Conservation (phyloP, 1,140 invertebrate genomes). For the Aethina tumida region DNA sequence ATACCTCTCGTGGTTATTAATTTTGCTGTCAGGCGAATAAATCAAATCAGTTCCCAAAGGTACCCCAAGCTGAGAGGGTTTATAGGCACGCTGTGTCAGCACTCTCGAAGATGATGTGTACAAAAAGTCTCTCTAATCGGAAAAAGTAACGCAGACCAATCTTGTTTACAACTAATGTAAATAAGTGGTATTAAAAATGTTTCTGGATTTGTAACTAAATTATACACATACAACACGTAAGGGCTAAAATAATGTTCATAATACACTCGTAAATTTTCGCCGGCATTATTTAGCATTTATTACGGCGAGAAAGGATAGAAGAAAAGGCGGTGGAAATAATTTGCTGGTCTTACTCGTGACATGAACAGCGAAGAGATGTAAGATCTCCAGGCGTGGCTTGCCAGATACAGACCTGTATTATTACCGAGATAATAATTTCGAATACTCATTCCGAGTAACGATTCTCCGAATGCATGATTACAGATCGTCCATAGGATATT, state of each 20-base stretch:
- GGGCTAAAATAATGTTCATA: background rate
- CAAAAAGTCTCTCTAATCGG: too few relatives aligned
- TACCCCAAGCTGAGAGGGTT: too few relatives aligned
- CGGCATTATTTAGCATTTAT: background rate
- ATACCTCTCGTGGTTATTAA: too few relatives aligned
- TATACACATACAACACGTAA: background rate
- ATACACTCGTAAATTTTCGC: background rate
- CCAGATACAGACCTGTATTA: conserved; percentile 14
- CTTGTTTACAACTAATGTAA: conserved; percentile 2
- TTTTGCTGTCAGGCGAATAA: too few relatives aligned
- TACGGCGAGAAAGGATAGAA: background rate
- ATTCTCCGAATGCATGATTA: conserved; percentile 18
- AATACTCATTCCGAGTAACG: conserved; percentile 21
- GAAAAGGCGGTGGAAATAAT: background rate
- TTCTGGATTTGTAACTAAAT: background rate
- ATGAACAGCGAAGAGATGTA: conserved; percentile 9
- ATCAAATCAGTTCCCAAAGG: too few relatives aligned
- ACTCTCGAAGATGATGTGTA: too few relatives aligned
- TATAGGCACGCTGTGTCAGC: too few relatives aligned
- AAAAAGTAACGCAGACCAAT: too few relatives aligned
- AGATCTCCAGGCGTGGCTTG: conserved; percentile 13
- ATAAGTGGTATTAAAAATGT: background rate
- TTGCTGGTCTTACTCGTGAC: conserved; percentile 7
- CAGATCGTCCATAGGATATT: conserved; percentile 8
- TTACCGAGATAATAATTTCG: conserved; percentile 21